phyloP scores from a whole-genome alignment of 2,888 invertebrate genomes.

The Thereva nobilitata region DNA sequence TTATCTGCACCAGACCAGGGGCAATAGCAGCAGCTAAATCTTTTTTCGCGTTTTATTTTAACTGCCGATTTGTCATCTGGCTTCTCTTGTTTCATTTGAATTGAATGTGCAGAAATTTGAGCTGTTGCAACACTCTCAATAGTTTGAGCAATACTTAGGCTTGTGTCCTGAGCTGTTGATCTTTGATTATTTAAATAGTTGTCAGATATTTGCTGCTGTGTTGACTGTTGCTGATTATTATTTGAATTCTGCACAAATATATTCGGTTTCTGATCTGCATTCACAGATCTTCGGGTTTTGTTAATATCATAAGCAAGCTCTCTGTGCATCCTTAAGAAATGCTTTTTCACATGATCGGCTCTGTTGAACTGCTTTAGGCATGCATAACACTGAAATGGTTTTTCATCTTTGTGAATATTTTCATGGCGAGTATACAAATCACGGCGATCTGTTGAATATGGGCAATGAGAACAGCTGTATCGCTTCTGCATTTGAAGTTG shows the following conservation, averaged over 20 bases:
- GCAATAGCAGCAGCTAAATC: slow-evolving; percentile 87
- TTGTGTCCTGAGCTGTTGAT: slow-evolving; percentile 51
- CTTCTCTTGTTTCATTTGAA: slow-evolving; percentile 56
- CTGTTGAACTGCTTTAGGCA: slow-evolving; percentile 92
- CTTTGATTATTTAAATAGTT: slow-evolving; percentile 37
- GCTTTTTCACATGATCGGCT: slow-evolving; percentile 93
- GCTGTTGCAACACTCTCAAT: slow-evolving; percentile 58
- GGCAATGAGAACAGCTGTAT: slow-evolving; percentile 85
- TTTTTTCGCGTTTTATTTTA: slow-evolving; percentile 66
- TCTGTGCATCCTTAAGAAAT: slow-evolving; percentile 89
- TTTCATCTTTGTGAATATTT: slow-evolving; percentile 91
- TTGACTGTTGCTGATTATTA: slow-evolving; percentile 50
- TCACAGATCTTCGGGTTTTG: slow-evolving; percentile 66
- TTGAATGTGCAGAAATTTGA: slow-evolving; percentile 46
- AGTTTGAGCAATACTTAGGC: slow-evolving; percentile 57
- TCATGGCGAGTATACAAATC: slow-evolving; percentile 91
- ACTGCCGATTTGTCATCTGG: slow-evolving; percentile 50
- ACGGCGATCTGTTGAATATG: slow-evolving; percentile 88
- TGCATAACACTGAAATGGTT: slow-evolving; percentile 91
- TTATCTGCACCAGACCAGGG: slow-evolving; percentile 92
- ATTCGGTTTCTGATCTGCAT: slow-evolving; percentile 38
- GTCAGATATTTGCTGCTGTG: slow-evolving; percentile 35
- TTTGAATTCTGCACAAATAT: slow-evolving; percentile 47
- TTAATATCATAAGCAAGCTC: slow-evolving; percentile 86
- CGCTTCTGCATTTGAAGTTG: slow-evolving; percentile 65